A percentile compares a stretch with the other conserved stretches of the same genome.
Conservation (phyloP, 2,888 invertebrate species). For the Lithosia quadra region DNA sequence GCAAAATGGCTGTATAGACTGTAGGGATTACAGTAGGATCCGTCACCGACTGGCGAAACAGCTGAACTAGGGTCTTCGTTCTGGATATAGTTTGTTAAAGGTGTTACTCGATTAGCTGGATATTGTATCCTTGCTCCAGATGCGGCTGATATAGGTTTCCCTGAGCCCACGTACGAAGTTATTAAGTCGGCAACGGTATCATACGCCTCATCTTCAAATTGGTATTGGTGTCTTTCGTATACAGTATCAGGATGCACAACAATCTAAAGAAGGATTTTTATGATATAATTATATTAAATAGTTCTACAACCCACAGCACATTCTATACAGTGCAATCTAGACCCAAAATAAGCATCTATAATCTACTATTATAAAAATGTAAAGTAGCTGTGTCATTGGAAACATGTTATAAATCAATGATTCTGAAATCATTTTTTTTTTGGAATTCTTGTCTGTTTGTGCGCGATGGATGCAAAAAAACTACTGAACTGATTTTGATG, state of each 20-base stretch:
- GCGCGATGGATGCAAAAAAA: no score
- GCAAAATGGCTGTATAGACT: constrained; percentile 84
- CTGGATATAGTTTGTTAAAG: constrained; percentile 90
- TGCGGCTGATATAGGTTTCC: constrained; percentile 94
- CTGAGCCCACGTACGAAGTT: constrained; percentile 96
- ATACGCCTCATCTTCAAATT: constrained; percentile 97
- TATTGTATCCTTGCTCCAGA: constrained; percentile 95
- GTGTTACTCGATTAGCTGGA: constrained; percentile 94
- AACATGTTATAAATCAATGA: no score
- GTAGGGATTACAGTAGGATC: constrained; percentile 76
- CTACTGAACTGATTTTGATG: no score
- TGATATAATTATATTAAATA: background rate
- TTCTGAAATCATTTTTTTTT: no score
- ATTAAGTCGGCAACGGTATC: constrained; percentile 97
- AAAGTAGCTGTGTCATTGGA: no score
- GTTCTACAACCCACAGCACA: no score
- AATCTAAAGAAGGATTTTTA: constrained; percentile 83
- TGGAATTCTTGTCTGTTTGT: no score
- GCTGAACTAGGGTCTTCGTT: constrained; percentile 72
- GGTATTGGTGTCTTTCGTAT: constrained; percentile 96
- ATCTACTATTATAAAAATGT: no score
- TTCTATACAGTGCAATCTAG: no score
- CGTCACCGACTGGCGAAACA: constrained; percentile 72
- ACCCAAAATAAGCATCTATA: no score
- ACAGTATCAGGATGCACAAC: constrained; percentile 96